phyloP scores from a whole-genome alignment of 2,113 vertebrate species.

The Odobenus rosmarus region DNA sequence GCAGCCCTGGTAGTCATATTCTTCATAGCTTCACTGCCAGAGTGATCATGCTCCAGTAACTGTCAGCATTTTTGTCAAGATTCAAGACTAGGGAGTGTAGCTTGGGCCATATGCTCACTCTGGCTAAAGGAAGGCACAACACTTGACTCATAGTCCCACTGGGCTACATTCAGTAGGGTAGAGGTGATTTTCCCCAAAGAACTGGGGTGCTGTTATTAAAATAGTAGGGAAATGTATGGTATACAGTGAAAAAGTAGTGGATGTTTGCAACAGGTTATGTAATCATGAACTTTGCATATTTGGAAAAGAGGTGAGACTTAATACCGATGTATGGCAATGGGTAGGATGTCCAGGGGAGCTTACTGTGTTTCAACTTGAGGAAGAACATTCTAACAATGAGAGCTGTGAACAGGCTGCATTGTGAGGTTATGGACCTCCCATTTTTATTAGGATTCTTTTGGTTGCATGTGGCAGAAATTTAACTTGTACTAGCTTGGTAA shows the following conservation, averaged over 20 bases:
- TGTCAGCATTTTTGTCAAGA: background rate
- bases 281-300: background rate
- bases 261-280: background rate
- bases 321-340: background rate
- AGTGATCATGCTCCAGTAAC: background rate
- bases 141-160: background rate
- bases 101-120: background rate
- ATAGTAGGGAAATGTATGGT: background rate
- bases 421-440: background rate
- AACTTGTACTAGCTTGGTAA: conserved; percentile 6
- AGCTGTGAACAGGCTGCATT: background rate
- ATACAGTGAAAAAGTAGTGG: background rate
- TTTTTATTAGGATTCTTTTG: conserved; percentile 35
- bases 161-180: background rate
- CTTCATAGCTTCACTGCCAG: background rate
- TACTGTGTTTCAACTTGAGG: background rate
- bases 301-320: background rate
- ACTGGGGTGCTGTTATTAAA: background rate
- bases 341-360: background rate
- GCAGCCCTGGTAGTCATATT: background rate
- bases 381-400: background rate
- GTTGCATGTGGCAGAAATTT: background rate
- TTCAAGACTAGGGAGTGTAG: background rate
- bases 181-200: background rate
- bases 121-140: background rate